A percentile compares a stretch with the other conserved stretches of the same genome.
phyloP scores from a whole-genome alignment of 2,113 vertebrate genomes.

The Ammodytes dubius region DNA sequence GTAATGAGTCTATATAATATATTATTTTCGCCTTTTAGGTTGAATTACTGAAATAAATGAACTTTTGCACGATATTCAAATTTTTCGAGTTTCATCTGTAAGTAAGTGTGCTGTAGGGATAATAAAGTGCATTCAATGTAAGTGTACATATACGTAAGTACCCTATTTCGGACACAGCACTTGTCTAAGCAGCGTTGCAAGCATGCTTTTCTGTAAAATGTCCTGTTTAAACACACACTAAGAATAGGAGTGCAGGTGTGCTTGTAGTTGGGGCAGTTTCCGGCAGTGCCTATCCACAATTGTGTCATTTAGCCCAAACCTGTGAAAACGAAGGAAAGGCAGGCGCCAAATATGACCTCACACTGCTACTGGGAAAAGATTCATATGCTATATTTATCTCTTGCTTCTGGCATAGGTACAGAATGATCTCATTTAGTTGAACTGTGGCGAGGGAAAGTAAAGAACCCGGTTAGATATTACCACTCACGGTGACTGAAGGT shows the following conservation, averaged over 20 bases:
- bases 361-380: slow-evolving; percentile 30
- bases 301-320: slow-evolving; percentile 6
- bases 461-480: slow-evolving; percentile 4
- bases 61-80: too few species aligned
- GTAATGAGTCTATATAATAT: too few species aligned
- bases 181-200: not conserved
- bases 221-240: not conserved
- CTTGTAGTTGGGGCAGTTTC: not conserved
- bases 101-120: too few species aligned
- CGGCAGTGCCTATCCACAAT: not conserved
- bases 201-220: not conserved
- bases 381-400: slow-evolving; percentile 45
- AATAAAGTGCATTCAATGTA: too few species aligned
- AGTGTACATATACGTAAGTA: too few species aligned
- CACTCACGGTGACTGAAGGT: slow-evolving; percentile 10
- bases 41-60: too few species aligned
- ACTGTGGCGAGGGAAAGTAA: not conserved
- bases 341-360: slow-evolving; percentile 43
- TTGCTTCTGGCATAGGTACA: slow-evolving; percentile 21
- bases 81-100: too few species aligned
- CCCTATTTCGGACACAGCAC: too few species aligned
- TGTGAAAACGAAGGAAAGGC: slow-evolving; percentile 30
- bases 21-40: too few species aligned
- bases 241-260: slow-evolving; percentile 22
- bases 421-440: slow-evolving; percentile 57